Base-by-base conservation (phyloP, 2,888 invertebrate genomes). In the Synanthedon vespiformis region DNA sequence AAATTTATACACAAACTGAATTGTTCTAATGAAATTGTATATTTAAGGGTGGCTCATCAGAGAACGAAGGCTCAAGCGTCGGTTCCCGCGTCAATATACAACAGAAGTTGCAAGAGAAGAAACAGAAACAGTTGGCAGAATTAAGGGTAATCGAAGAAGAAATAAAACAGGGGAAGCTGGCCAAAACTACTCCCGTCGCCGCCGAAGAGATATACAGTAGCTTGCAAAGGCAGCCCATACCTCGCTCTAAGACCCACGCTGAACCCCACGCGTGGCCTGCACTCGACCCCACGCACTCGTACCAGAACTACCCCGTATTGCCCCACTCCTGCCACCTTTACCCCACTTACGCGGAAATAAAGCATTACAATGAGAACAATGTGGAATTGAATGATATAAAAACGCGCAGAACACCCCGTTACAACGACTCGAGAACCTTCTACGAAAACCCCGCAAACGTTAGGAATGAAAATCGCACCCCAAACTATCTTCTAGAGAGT, bases 51-150 rank as follows among this genome's bases (percentile, higher is more conserved):
- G 90, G 90, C 0, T 91, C 92, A 12, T 93, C 92, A 64, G 94
- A 93, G 73, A 93, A 92, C 74, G 94, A 94, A 68, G 91, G 92
- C 0, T 93, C 92, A 41, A 92, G 92, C 63, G 91, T 92, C 0
- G 90, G 91, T 1, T 93, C 94, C 6, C 89, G 94, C 11, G 93
- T 95, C 40, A 94, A 95, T 72, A 95, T 95, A 56, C 94, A 94
- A 57, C 94, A 95, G 63, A 95, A 95, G 70, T 83, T 95, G 0
- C 93, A 94, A 68, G 95, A 95, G 71, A 95, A 96, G 71, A 95
- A 95, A 65, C 94, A 94, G 65, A 95, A 95, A 59, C 95, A 96
- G 67, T 80, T 95, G 34, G 94, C 95, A 0, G 95, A 95, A 70
- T 76, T 95, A 40, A 89, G 93, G 56, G 94, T 87, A 18, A 87